A percentile compares a stretch with the other conserved stretches of the same genome.
These are phyloP conservation scores for Indri indri DNA, from an alignment of 2,113 vertebrate genomes.

Conservation along the genomic window DNA sequence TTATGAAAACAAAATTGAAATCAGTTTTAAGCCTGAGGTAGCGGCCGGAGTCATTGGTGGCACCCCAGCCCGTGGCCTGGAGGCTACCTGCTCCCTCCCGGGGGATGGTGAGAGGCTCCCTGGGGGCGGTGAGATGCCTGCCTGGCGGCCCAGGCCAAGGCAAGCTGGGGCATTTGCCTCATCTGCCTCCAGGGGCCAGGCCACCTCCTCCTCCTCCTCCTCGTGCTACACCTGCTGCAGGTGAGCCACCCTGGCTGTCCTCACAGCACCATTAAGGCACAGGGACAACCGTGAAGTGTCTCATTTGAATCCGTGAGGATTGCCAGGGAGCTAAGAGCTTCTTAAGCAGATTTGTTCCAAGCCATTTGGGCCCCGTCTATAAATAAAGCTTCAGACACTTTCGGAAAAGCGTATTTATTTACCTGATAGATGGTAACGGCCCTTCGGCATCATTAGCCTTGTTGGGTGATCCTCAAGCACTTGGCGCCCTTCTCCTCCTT, in stretches of 20 bases:
- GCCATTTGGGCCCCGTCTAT: slow-evolving; percentile 57
- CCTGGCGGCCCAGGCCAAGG: no score
- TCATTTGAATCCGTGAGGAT: background rate
- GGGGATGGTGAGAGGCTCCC: background rate
- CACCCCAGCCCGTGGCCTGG: background rate
- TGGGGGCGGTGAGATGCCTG: no score
- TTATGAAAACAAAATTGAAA: background rate
- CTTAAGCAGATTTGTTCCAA: slow-evolving; percentile 44
- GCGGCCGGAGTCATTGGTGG: background rate
- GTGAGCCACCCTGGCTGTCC: background rate
- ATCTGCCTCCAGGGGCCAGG: background rate
- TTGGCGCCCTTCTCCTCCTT: slow-evolving; percentile 34
- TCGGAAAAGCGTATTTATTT: slow-evolving; percentile 52
- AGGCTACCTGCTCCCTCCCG: fast-evolving
- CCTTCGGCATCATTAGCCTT: background rate
- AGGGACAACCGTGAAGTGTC: background rate
- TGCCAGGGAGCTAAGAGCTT: slow-evolving; percentile 58
- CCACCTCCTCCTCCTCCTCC: background rate
- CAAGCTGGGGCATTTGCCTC: background rate
- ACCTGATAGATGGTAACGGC: slow-evolving; percentile 35
- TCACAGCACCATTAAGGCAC: background rate
- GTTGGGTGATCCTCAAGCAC: slow-evolving; percentile 43
- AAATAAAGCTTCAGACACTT: slow-evolving; percentile 59
- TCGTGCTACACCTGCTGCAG: fast-evolving
- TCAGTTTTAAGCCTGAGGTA: background rate